A percentile compares a stretch with the other conserved stretches of the same genome.
phyloP scores from a whole-genome alignment of 1,140 invertebrate species.

The Drosophila navojoa region DNA sequence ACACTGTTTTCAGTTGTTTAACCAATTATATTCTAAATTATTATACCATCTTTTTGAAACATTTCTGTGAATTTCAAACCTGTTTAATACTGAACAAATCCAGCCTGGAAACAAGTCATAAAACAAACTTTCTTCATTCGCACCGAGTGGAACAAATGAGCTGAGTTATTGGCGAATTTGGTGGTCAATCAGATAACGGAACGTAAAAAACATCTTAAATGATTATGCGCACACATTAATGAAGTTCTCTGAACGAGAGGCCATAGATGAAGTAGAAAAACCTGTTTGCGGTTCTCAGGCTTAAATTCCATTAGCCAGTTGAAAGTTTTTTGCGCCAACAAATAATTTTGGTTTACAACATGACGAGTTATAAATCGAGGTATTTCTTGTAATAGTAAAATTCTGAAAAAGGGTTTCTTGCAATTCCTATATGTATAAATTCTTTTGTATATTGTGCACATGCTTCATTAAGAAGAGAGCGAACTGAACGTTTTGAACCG shows the following conservation, averaged over 20 bases:
- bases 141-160: constrained; percentile 14
- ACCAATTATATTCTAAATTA: constrained; percentile 8
- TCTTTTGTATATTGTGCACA: too few relatives aligned
- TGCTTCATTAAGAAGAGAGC: constrained; percentile 1
- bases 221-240: constrained; percentile 69
- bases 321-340: constrained; percentile 53
- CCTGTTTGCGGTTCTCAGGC: constrained; percentile 53
- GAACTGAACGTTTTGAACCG: neutral
- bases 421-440: too few relatives aligned
- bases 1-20: constrained; percentile 20
- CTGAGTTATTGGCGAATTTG: constrained; percentile 59
- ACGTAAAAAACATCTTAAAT: constrained; percentile 37
- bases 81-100: constrained; percentile 26
- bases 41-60: constrained; percentile 10
- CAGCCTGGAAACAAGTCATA: constrained; percentile 19
- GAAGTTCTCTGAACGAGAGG: constrained; percentile 54
- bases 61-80: constrained; percentile 50
- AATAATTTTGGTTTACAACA: constrained; percentile 55
- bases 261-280: constrained; percentile 57
- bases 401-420: too few relatives aligned
- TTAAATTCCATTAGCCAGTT: constrained; percentile 31
- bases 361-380: constrained; percentile 18
- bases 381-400: neutral
- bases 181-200: constrained; percentile 50
- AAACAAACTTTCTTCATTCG: constrained; percentile 60